phyloP scores from a whole-genome alignment of 2,113 vertebrate genomes.

The Nesospiza acunhae region DNA sequence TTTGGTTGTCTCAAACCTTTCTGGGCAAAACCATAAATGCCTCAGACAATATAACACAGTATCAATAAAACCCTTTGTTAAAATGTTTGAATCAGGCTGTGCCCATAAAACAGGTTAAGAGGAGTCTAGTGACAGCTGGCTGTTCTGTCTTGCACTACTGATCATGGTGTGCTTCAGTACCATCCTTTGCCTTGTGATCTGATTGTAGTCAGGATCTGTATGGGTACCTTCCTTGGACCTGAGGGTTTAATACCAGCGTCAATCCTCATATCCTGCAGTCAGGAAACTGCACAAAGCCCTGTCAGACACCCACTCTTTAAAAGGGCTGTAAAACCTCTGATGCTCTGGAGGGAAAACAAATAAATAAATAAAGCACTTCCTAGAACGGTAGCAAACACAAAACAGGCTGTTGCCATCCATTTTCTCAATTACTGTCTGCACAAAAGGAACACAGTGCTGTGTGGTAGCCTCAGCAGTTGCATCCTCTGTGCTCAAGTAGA shows the following conservation, averaged over 20 bases:
- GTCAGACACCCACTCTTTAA: neutral
- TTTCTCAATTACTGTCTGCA: conserved; percentile 35
- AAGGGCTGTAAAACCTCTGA: neutral
- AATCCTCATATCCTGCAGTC: neutral
- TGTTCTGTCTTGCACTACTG: neutral
- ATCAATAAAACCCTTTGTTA: neutral
- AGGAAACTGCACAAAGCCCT: neutral
- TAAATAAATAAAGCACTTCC: neutral
- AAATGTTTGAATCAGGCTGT: neutral
- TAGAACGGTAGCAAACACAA: neutral
- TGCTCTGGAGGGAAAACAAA: neutral
- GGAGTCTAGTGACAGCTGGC: neutral
- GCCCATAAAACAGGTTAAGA: neutral
- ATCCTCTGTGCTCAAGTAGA: neutral
- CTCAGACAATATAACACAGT: neutral
- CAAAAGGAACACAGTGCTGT: neutral
- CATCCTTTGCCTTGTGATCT: neutral
- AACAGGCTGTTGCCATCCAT: neutral
- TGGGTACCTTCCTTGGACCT: neutral
- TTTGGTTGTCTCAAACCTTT: neutral
- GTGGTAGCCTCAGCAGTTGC: neutral
- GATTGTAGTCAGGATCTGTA: neutral
- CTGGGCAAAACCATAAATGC: neutral
- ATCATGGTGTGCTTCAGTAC: neutral
- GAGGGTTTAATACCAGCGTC: neutral